Evolutionary conservation across 1,140 invertebrate genomes (phyloP), one percentile per base, ranked within the genome.

Genomic region (Drosophila gunungcola): DNA sequence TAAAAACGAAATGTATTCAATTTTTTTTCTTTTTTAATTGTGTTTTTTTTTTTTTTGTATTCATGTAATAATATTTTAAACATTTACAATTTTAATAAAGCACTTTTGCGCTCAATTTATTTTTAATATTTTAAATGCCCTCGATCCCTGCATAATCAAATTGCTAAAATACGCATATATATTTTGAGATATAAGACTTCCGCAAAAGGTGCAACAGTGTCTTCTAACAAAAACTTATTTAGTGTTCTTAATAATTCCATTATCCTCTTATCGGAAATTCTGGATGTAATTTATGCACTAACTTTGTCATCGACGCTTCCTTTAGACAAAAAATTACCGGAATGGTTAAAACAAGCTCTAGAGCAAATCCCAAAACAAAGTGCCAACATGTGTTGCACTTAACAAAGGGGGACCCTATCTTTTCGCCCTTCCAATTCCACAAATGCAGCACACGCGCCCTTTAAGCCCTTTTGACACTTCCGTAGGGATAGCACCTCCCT

Each of bases 371-470:
- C 57, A 49, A 78, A 70, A 83, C 83, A 88, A 89, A 88, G 79
- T 88, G 83, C 63, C 72, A 79, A 89, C 83, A 88, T 88, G 80
- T 88, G 83, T 88, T 83, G 83, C 80, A 89, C 84, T 88, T 89
- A 89, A 75, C 82, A 54, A 49, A 54, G 55, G 64, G 57, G 39
- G 49, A 39, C 58, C 9, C 39, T 41, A 43, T 54, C 53, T 10
- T n/a, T 32, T 56, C 60, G 53, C 54, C 61, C 41, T 69, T 68
- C 45, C 25, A 4, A 36, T 36, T 36, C 52, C 21, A 13, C 56
- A 39, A 46, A 46, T 73, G 78, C 69, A 69, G 34, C 68, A 73
- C 80, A 69, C 67, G 70, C 48, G 48, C 61, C 58, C 48, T 34
- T 36, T 54, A 51, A 73, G 58, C 73, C 83, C 70, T 82, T 86